Evolutionary conservation across 2,888 invertebrate genomes (phyloP).

Genomic region (Hydroisotoma schaefferi): DNA sequence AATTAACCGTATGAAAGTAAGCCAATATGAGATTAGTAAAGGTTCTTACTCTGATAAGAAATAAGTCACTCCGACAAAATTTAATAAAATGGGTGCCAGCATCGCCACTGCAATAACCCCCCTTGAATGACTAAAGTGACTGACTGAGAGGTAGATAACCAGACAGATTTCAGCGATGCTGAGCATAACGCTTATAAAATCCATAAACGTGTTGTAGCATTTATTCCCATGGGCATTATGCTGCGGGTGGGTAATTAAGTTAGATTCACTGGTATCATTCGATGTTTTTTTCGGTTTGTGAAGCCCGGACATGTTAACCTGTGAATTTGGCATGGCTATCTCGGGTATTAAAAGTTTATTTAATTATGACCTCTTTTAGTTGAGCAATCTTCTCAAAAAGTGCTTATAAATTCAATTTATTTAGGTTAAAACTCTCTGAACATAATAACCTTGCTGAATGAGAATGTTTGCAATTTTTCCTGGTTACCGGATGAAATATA

Average conservation of each 20-base stretch:
- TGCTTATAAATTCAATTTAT: background rate
- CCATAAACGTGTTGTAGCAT: slow-evolving; percentile 28
- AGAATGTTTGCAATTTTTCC: too few relatives aligned
- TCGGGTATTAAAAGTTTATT: too few relatives aligned
- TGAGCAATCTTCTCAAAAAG: too few relatives aligned
- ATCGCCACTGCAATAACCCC: slow-evolving; percentile 43
- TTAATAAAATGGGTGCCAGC: slow-evolving; percentile 43
- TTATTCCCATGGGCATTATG: slow-evolving; percentile 8
- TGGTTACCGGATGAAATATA: too few relatives aligned
- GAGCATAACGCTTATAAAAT: slow-evolving; percentile 36
- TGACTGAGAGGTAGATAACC: slow-evolving; percentile 35
- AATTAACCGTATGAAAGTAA: too few relatives aligned
- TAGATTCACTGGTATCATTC: background rate
- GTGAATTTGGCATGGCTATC: background rate
- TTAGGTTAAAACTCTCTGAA: too few relatives aligned
- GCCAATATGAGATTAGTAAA: background rate
- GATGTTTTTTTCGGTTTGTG: background rate
- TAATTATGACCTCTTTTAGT: too few relatives aligned
- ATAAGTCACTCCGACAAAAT: slow-evolving; percentile 47
- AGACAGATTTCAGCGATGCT: slow-evolving; percentile 38
- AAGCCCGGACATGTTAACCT: background rate
- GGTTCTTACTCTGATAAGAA: slow-evolving; percentile 43
- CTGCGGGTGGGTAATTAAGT: too few relatives aligned
- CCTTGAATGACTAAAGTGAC: slow-evolving; percentile 28
- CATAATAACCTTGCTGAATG: too few relatives aligned